Evolutionary conservation across 2,113 vertebrate species (phyloP).

Genomic region (Nycticorax nycticorax): DNA sequence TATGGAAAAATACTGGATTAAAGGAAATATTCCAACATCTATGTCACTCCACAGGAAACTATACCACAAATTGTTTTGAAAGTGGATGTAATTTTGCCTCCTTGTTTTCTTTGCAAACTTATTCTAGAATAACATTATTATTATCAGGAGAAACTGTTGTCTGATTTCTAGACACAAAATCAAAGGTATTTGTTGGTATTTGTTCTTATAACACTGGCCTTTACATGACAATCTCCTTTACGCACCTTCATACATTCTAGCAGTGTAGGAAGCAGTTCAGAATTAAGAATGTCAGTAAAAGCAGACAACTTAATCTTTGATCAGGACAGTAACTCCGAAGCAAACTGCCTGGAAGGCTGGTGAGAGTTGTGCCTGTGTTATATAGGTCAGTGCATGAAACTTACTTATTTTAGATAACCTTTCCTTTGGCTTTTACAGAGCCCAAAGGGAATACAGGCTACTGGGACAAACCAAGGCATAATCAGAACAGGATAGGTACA

Average conservation of each 20-base stretch:
- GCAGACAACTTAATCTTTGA: background rate
- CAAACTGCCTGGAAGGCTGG: background rate
- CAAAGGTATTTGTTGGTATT: background rate
- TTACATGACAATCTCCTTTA: background rate
- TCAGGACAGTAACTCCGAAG: background rate
- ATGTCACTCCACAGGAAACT: background rate
- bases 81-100: background rate
- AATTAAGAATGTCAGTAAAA: background rate
- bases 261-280: background rate
- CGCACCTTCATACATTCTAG: background rate
- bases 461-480: background rate
- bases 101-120: background rate
- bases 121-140: background rate
- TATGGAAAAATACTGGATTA: background rate
- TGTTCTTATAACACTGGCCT: background rate
- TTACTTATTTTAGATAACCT: background rate
- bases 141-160: background rate
- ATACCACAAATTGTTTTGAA: background rate
- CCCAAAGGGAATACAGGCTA: background rate
- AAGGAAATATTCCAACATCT: background rate
- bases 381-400: background rate
- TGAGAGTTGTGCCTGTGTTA: background rate
- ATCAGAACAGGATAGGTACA: background rate
- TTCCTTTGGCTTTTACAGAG: background rate
- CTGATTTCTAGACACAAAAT: background rate